Conservation (phyloP, 2,113 vertebrate genomes). For the Larimichthys polyactis region DNA sequence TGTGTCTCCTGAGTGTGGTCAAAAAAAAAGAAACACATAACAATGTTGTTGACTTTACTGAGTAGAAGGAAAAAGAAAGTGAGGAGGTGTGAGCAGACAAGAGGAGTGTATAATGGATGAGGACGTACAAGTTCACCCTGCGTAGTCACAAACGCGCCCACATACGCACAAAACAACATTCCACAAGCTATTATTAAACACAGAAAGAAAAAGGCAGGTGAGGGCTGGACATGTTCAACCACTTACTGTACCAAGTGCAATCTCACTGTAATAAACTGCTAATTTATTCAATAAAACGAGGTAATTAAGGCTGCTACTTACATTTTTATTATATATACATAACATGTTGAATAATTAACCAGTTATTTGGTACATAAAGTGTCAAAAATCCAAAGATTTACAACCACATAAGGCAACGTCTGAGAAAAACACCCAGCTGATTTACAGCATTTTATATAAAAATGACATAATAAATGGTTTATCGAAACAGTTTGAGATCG, state of each 20-base stretch:
- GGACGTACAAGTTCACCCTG: neutral
- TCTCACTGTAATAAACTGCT: too few species aligned
- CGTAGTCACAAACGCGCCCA: slow-evolving; percentile 29
- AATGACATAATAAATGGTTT: too few species aligned
- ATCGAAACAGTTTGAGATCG: too few species aligned
- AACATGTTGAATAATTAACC: too few species aligned
- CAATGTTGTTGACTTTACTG: slow-evolving; percentile 1
- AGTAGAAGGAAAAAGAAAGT: slow-evolving; percentile 2
- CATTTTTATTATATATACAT: too few species aligned
- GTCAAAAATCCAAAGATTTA: too few species aligned
- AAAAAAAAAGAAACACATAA: slow-evolving; percentile 32
- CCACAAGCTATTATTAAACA: neutral
- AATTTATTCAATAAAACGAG: too few species aligned
- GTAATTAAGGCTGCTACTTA: too few species aligned
- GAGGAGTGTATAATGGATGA: neutral
- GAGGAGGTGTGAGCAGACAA: slow-evolving; percentile 21
- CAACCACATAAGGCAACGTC: too few species aligned
- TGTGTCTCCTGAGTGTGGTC: slow-evolving; percentile 91
- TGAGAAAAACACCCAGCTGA: too few species aligned
- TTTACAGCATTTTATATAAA: too few species aligned
- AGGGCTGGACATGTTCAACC: neutral
- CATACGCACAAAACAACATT: slow-evolving; percentile 28
- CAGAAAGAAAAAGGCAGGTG: neutral
- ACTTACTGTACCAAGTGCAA: neutral
- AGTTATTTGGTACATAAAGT: too few species aligned